phyloP scores from a whole-genome alignment of 2,113 vertebrate species.

The Mohoua ochrocephala region DNA sequence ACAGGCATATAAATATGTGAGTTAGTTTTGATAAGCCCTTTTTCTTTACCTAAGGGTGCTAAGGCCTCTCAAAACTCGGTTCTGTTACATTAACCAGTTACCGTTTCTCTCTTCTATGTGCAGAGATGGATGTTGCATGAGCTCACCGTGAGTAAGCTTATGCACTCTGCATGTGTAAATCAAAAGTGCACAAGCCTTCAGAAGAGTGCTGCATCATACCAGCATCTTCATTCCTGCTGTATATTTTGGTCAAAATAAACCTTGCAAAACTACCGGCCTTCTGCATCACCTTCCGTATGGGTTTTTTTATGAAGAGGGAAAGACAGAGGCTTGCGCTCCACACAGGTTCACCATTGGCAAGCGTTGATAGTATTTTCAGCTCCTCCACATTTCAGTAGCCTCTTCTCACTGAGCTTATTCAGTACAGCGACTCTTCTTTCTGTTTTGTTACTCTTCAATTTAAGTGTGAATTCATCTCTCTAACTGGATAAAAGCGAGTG shows the following conservation, averaged over 20 bases:
- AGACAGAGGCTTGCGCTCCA: not conserved
- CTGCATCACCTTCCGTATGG: not conserved
- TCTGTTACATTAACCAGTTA: not conserved
- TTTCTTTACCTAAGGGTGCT: not conserved
- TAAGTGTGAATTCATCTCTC: not conserved
- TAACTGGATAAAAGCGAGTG: not conserved
- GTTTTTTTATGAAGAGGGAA: not conserved
- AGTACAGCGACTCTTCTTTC: not conserved
- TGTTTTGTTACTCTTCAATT: not conserved
- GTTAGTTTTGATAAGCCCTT: not conserved
- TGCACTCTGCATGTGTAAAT: not conserved
- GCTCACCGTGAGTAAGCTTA: not conserved
- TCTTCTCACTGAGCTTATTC: not conserved
- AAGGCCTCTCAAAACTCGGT: not conserved
- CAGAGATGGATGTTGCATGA: not conserved
- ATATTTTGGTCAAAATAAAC: not conserved
- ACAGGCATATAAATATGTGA: conserved; percentile 15
- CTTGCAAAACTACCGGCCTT: not conserved
- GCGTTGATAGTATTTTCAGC: not conserved
- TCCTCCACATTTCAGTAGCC: not conserved
- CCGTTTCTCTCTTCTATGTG: not conserved
- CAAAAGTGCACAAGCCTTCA: not conserved
- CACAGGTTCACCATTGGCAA: not conserved
- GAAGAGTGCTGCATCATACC: not conserved
- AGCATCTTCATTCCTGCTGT: not conserved